A percentile compares a stretch with the other conserved stretches of the same genome.
Conservation (phyloP, 1,140 invertebrate species). For the Ooceraea biroi region DNA sequence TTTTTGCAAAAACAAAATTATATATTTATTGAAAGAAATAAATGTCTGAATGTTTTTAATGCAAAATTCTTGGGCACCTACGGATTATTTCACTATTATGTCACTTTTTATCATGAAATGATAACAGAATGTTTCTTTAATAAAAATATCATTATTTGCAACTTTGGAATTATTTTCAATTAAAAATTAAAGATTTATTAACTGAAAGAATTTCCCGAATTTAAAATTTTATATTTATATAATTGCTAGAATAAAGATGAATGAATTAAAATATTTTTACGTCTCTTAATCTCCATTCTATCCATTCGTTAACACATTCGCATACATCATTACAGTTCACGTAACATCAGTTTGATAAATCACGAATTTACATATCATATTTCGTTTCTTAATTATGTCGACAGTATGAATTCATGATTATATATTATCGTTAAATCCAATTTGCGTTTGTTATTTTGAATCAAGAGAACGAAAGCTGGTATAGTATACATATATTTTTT, state of each 20-base stretch:
- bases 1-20: background rate
- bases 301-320: slow-evolving; percentile 8
- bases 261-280: slow-evolving; percentile 15
- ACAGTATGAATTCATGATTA: background rate
- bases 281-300: background rate
- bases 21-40: background rate
- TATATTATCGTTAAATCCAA: background rate
- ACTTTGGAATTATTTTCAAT: background rate
- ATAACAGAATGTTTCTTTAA: no score
- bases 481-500: slow-evolving; percentile 9
- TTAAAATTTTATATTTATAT: background rate
- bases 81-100: no score
- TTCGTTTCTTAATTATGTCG: background rate
- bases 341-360: slow-evolving; percentile 22
- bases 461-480: background rate
- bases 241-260: background rate
- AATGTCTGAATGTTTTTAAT: background rate
- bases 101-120: no score
- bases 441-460: slow-evolving; percentile 25
- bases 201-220: background rate
- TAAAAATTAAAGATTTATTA: background rate
- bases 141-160: background rate
- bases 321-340: no score
- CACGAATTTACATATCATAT: background rate
- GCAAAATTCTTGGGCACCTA: no score